Evolutionary conservation across 2,888 invertebrate species (phyloP), one percentile per base, ranked within the genome.

Genomic region (Autographa pulchrina): DNA sequence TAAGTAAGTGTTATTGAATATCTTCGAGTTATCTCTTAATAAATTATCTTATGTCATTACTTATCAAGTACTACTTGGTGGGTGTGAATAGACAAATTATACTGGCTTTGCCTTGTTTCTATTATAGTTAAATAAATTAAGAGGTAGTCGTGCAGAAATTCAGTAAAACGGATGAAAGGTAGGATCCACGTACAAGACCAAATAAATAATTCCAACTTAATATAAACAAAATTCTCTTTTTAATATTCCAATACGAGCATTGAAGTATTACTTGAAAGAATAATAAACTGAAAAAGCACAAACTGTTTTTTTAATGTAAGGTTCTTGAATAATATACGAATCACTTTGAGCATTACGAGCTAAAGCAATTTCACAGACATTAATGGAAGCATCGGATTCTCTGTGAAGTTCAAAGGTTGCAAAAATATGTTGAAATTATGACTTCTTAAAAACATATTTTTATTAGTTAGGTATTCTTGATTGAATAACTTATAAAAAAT

Each of bases 1-100:
- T 74, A 70, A 73, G 61, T 74, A 70, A 73, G 61, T 70, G 72
- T 83, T 79, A 82, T 82, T 85, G 75, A 80, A 82, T 77, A 74
- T 77, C 67, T 75, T 52, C 16, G 65, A 68, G 69, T 80, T 84
- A 85, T 86, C 81, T 75, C 54, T 62, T 70, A 32, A 13, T 60
- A 64, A 74, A 66, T 65, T 70, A 81, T 83, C 73, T 77, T 59
- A 63, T 70, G 72, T 63, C 70, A 76, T 66, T 84, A 75, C 60
- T 78, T 80, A 81, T 75, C 75, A 25, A 38, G 62, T 83, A 77
- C 75, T 67, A 68, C 69, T 68, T 56, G 14, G 9, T 59, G 63
- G 8, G 25, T 66, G 72, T 62, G 64, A 63, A 64, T 66, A 78
- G 65, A 76, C 62, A 77, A 65, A 65, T 35, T 58, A 31, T 18